These are phyloP conservation scores for Stenurella melanura DNA, from an alignment of 2,888 invertebrate genomes.

Conservation along the genomic window DNA sequence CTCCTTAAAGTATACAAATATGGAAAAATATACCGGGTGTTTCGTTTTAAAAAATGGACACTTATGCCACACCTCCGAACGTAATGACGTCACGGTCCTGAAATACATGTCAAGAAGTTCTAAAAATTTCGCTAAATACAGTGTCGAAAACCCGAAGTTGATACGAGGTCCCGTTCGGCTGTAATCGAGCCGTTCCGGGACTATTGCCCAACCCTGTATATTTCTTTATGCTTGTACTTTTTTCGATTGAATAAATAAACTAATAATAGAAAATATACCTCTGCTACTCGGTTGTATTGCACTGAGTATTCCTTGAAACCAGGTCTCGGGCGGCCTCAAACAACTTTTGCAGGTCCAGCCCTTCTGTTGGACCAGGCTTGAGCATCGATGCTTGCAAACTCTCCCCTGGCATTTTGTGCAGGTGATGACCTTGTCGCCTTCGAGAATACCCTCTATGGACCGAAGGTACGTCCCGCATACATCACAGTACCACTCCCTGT, in stretches of 20 bases:
- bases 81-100: too few relatives aligned
- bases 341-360: conserved; percentile 69
- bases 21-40: too few relatives aligned
- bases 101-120: too few relatives aligned
- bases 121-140: too few relatives aligned
- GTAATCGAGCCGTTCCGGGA: too few relatives aligned
- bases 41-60: too few relatives aligned
- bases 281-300: conserved; percentile 62
- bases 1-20: too few relatives aligned
- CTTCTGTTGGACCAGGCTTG: conserved; percentile 56
- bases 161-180: too few relatives aligned
- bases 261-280: conserved; percentile 53
- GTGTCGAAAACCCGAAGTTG: too few relatives aligned
- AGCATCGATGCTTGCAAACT: conserved; percentile 67
- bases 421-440: conserved; percentile 64
- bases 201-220: too few relatives aligned
- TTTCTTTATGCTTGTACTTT: too few relatives aligned
- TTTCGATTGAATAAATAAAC: conserved; percentile 16
- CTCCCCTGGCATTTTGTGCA: conserved; percentile 67
- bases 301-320: conserved; percentile 67
- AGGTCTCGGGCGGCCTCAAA: conserved; percentile 64
- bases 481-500: conserved; percentile 67
- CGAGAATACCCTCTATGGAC: conserved; percentile 66
- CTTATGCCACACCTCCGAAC: too few relatives aligned
- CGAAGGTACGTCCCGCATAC: conserved; percentile 68